These are phyloP conservation scores for Ormia ochracea DNA, from an alignment of 2,888 invertebrate genomes.

Conservation along the genomic window DNA sequence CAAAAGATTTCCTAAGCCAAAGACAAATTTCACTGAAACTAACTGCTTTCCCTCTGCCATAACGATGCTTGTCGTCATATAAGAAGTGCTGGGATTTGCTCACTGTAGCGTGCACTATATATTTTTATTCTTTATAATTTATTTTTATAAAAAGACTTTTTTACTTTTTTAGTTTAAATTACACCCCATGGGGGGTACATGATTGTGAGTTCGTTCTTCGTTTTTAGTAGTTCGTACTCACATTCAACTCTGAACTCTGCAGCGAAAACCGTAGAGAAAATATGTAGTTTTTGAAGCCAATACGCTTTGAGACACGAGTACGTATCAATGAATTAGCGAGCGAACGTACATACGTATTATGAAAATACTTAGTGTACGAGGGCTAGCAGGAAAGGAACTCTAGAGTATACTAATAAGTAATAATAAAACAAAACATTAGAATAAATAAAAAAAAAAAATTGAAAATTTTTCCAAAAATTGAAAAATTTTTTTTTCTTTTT, in stretches of 20 bases:
- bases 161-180: conserved; percentile 28
- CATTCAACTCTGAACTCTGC: conserved; percentile 57
- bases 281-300: not conserved
- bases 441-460: too few relatives aligned
- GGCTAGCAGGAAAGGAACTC: not conserved
- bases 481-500: too few relatives aligned
- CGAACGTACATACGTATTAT: not conserved
- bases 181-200: conserved; percentile 60
- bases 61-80: not conserved
- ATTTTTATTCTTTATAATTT: not conserved
- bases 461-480: not conserved
- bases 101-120: not conserved
- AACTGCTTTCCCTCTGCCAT: not conserved
- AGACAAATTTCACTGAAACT: not conserved
- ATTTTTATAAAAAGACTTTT: conserved; percentile 4
- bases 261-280: conserved; percentile 4
- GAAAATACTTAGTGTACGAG: not conserved
- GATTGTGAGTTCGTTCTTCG: conserved; percentile 33
- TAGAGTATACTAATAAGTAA: not conserved
- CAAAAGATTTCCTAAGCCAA: not conserved
- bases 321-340: conserved; percentile 22
- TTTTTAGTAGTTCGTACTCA: conserved; percentile 37
- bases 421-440: not conserved
- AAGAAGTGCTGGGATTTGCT: not conserved
- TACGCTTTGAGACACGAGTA: not conserved